A percentile compares a stretch with the other conserved stretches of the same genome.
phyloP scores from a whole-genome alignment of 2,888 invertebrate genomes.

The Stramonita haemastoma region DNA sequence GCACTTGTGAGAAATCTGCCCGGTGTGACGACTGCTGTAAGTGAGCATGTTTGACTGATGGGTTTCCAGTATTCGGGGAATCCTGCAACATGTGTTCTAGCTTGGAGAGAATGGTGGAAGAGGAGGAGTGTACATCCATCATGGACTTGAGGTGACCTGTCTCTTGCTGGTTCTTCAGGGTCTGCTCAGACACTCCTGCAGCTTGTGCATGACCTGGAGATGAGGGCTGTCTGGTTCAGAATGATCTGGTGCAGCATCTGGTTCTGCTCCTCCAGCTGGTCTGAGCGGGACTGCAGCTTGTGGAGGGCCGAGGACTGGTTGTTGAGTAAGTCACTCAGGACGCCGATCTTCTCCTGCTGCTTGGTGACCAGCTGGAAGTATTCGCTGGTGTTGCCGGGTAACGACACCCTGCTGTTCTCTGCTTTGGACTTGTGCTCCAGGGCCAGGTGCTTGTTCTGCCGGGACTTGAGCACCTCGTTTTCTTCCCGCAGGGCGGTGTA shows the following conservation, averaged over 20 bases:
- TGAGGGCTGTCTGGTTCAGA: constrained; percentile 65
- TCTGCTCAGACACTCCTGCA: constrained; percentile 62
- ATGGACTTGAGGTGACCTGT: constrained; percentile 46
- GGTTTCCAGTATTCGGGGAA: background rate
- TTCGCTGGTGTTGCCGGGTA: constrained; percentile 51
- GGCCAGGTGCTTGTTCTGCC: constrained; percentile 60
- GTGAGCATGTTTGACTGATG: background rate
- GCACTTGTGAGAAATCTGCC: background rate
- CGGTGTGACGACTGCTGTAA: background rate
- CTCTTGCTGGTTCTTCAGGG: constrained; percentile 55
- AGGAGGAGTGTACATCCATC: constrained; percentile 42
- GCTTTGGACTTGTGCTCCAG: constrained; percentile 49
- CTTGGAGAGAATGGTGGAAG: constrained; percentile 47
- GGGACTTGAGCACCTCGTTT: constrained; percentile 58
- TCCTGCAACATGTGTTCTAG: constrained; percentile 38
- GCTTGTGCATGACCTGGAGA: constrained; percentile 64
- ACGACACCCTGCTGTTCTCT: background rate
- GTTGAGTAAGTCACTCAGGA: constrained; percentile 58
- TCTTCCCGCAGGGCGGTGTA: constrained; percentile 60
- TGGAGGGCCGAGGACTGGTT: constrained; percentile 60
- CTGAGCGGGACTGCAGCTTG: constrained; percentile 50
- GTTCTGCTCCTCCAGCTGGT: constrained; percentile 65
- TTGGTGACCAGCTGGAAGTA: constrained; percentile 57
- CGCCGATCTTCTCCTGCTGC: constrained; percentile 62
- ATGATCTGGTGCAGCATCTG: constrained; percentile 63